These are phyloP conservation scores for Suncus etruscus DNA, from an alignment of 2,113 vertebrate species.

Conservation along the genomic window DNA sequence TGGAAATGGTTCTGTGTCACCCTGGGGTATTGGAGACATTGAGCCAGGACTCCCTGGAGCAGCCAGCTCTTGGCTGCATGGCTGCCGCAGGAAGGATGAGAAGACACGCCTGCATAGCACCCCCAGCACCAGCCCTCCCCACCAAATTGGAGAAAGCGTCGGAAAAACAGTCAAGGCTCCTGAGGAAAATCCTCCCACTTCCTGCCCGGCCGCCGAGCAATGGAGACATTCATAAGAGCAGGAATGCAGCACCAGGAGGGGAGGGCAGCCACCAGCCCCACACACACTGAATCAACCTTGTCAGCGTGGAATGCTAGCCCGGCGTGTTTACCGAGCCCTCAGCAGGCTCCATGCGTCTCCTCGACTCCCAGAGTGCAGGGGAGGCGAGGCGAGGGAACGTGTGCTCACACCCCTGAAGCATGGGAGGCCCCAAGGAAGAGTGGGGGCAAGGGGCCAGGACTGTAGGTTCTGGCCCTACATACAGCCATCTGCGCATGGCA, in stretches of 20 bases:
- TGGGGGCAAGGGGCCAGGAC: no score
- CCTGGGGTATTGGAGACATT: no score
- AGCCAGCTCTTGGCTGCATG: neutral
- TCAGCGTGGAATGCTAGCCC: fast-evolving
- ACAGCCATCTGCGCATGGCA: no score
- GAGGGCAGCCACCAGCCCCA: neutral
- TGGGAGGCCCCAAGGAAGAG: no score
- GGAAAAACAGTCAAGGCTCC: conserved; percentile 39
- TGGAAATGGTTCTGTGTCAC: neutral
- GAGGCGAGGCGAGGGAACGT: no score
- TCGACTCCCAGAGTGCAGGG: no score
- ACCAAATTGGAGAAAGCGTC: neutral
- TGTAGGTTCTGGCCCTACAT: no score
- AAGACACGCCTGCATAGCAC: neutral
- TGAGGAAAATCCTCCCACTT: conserved; percentile 15
- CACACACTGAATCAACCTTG: neutral
- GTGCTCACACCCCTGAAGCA: neutral
- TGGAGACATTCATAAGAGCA: neutral
- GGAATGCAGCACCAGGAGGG: neutral
- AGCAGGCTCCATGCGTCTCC: neutral
- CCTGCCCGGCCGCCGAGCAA: neutral
- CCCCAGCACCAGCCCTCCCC: neutral
- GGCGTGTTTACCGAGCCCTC: neutral
- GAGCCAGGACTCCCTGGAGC: neutral
- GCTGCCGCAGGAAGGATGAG: neutral